Conservation (phyloP, 2,888 invertebrate species). For the Pomacea canaliculata region DNA sequence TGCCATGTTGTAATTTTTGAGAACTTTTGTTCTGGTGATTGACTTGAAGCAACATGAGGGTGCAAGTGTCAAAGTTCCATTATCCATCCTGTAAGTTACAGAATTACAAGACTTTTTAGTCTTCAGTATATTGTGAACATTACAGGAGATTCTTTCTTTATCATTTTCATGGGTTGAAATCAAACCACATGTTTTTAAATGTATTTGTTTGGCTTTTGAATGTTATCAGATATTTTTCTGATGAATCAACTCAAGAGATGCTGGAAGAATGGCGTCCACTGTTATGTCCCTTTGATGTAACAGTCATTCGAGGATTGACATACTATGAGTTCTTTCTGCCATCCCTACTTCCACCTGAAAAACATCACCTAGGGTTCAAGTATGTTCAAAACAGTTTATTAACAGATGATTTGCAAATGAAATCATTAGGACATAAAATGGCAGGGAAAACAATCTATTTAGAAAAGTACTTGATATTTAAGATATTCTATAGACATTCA, state of each 20-base stretch:
- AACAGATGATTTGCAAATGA: neutral
- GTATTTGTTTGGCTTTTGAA: too few species aligned
- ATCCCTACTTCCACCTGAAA: slow-evolving; percentile 75
- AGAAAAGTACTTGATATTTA: neutral
- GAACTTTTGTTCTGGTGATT: too few species aligned
- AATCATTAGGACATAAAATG: too few species aligned
- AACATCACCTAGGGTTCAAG: slow-evolving; percentile 75
- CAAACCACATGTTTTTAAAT: too few species aligned
- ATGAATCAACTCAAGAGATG: slow-evolving; percentile 85
- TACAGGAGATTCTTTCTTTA: too few species aligned
- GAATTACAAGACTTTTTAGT: too few species aligned
- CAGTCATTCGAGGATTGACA: slow-evolving; percentile 66
- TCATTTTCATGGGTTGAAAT: too few species aligned
- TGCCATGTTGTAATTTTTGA: too few species aligned
- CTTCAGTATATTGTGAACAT: too few species aligned
- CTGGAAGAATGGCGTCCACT: slow-evolving; percentile 85
- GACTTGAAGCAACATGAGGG: too few species aligned
- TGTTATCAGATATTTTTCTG: slow-evolving; percentile 62
- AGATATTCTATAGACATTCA: neutral
- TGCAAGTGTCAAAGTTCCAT: too few species aligned
- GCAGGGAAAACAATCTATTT: neutral
- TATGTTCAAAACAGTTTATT: slow-evolving; percentile 36
- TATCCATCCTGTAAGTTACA: too few species aligned
- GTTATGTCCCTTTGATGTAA: slow-evolving; percentile 80
- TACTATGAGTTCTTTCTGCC: slow-evolving; percentile 84